phyloP scores from a whole-genome alignment of 1,140 invertebrate genomes.

The Trachymyrmex cornetzi region DNA sequence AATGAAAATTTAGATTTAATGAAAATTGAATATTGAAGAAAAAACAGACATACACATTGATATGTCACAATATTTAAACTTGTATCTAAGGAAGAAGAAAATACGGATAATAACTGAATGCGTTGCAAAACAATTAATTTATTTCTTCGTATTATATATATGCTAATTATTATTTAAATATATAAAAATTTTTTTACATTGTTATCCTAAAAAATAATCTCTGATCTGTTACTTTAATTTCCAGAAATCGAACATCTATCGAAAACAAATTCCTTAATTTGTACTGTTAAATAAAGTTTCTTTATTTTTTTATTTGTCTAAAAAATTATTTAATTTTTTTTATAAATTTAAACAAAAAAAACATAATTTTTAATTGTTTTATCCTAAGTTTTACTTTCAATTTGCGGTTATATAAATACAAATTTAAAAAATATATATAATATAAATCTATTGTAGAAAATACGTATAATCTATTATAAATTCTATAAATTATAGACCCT shows the following conservation, averaged over 20 bases:
- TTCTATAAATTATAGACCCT: not conserved
- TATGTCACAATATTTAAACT: no score
- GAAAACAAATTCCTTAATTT: not conserved
- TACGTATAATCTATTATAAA: not conserved
- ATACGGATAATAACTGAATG: no score
- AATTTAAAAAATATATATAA: not conserved
- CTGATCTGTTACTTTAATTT: not conserved
- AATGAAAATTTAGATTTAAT: no score
- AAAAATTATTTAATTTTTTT: conserved; percentile 2
- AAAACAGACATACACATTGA: no score
- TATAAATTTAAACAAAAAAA: not conserved
- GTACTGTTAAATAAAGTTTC: not conserved
- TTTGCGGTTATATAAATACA: conserved; percentile 4
- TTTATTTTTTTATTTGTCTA: not conserved
- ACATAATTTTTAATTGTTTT: not conserved
- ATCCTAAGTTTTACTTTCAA: not conserved
- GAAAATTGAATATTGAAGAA: no score
- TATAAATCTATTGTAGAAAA: no score
- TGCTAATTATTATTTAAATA: not conserved
- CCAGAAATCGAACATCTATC: not conserved
- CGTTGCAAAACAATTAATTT: no score
- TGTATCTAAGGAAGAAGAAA: no score
- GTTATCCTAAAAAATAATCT: not conserved
- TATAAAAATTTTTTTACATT: not conserved
- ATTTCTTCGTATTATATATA: no score